A percentile compares a stretch with the other conserved stretches of the same genome.
Conservation (phyloP, 2,797 vertebrate species). For the Enteromius unitaeniatus region DNA sequence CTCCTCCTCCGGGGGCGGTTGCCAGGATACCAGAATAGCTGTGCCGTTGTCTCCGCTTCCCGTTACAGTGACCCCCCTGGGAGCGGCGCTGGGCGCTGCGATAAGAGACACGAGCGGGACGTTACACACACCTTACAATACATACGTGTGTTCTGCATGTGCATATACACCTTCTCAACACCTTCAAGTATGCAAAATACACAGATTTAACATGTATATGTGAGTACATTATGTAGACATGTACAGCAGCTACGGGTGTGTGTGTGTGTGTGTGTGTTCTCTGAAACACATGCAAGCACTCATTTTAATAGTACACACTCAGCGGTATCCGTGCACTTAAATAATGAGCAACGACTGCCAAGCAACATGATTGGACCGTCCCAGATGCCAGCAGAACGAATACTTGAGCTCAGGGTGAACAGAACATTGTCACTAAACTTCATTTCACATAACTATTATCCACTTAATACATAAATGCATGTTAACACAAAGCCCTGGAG, state of each 20-base stretch:
- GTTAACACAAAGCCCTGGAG: slow-evolving; percentile 10
- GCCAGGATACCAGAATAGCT: slow-evolving; percentile 92
- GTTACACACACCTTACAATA: slow-evolving; percentile 16
- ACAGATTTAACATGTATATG: not conserved
- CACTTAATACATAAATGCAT: slow-evolving; percentile 21
- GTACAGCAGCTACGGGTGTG: not conserved
- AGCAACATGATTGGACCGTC: slow-evolving; percentile 3
- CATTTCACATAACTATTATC: slow-evolving; percentile 13
- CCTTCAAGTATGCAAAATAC: not conserved
- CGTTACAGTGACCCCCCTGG: slow-evolving; percentile 90
- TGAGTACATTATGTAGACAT: not conserved
- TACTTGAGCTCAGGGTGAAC: slow-evolving; percentile 32
- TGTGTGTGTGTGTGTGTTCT: slow-evolving; percentile 36
- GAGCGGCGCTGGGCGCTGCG: slow-evolving; percentile 92
- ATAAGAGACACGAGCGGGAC: slow-evolving; percentile 41
- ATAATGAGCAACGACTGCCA: slow-evolving; percentile 37
- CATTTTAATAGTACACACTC: slow-evolving; percentile 28
- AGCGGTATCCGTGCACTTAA: slow-evolving; percentile 33
- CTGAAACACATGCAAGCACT: slow-evolving; percentile 37
- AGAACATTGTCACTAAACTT: slow-evolving; percentile 8
- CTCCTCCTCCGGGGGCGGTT: slow-evolving; percentile 93
- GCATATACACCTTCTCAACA: not conserved
- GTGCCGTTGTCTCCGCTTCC: slow-evolving; percentile 95
- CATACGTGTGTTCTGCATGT: not conserved
- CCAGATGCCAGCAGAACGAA: slow-evolving; percentile 25